Base-by-base conservation (phyloP, 2,797 vertebrate species). In the Kryptopterus vitreolus region DNA sequence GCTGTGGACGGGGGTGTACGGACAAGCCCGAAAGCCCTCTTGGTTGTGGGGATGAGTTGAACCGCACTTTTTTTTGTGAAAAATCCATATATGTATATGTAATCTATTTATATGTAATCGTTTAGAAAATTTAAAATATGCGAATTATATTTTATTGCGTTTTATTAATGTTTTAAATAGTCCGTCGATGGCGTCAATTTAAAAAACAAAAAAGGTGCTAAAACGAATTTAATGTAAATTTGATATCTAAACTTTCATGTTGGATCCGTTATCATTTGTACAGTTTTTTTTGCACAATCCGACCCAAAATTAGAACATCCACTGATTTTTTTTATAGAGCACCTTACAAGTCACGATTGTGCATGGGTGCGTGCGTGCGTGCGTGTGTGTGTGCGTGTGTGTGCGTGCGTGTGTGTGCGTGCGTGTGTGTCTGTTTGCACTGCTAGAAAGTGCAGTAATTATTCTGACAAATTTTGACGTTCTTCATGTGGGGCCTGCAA, bases 21-120 rank as follows among this genome's bases (percentile, higher is more conserved):
- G 89, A 85, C 86, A 85, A 87, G 86, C 90, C 92, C 87, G 90
- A 90, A 92, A 81, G 76, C 84, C 78, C 86, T 83, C 83, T 89
- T 89, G 87, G 89, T 87, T 87, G 63, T 72, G 46, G 83, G 53
- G 86, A 82, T 85, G 84, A 85, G 72, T 85, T 85, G 83, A 88
- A 87, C 87, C 88, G 88, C 86, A 85, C 88, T 87, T 86, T 77
- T 72, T 72, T 53, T 53, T 53, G 48, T 58, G 79, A 63, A 85
- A 77, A 76, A 78, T n/a, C n/a, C n/a, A n/a, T n/a, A n/a, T n/a
- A n/a, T n/a, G n/a, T n/a, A n/a, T n/a, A n/a, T n/a, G n/a, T n/a
- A 43, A 43, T 78, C 69, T 77, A 35, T 73, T 75, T 79, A 33
- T n/a, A 52, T 65, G 26, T 26, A 26, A 65, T 24, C 59, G 43